Evolutionary conservation across 2,888 invertebrate genomes (phyloP).

Genomic region (Drosophila buzzatii): DNA sequence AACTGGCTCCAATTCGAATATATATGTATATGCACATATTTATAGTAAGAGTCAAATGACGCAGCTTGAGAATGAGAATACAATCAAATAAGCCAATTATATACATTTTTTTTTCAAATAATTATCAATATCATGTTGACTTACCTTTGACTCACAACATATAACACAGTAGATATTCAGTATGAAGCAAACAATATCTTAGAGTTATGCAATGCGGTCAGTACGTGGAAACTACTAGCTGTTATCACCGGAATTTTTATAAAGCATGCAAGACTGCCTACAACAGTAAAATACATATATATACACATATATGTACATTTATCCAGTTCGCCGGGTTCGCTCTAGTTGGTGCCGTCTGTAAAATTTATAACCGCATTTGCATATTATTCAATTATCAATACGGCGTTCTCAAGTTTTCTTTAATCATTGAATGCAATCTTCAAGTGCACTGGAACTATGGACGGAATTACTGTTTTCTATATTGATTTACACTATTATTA

Average conservation of each 20-base stretch:
- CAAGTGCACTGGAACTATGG: conserved; percentile 1
- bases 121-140: conserved; percentile 20
- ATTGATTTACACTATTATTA: too few relatives aligned
- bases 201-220: conserved; percentile 1
- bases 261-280: background rate
- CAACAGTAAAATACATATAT: background rate
- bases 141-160: conserved; percentile 27
- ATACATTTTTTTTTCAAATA: background rate
- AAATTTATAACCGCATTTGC: conserved; percentile 5
- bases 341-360: conserved; percentile 4
- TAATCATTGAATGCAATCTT: conserved; percentile 8
- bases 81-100: conserved; percentile 29
- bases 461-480: too few relatives aligned
- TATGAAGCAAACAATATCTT: conserved; percentile 28
- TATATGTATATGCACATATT: conserved; percentile 5
- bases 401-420: conserved; percentile 18
- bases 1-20: conserved; percentile 19
- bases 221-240: background rate
- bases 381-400: conserved; percentile 27
- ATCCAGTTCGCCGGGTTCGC: background rate
- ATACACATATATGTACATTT: too few relatives aligned
- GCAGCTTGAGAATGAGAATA: conserved; percentile 39
- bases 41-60: conserved; percentile 34
- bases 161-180: conserved; percentile 12
- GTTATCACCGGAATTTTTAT: conserved; percentile 23